Conservation (phyloP, 2,113 vertebrate species). For the Pachypanchax playfairii region DNA sequence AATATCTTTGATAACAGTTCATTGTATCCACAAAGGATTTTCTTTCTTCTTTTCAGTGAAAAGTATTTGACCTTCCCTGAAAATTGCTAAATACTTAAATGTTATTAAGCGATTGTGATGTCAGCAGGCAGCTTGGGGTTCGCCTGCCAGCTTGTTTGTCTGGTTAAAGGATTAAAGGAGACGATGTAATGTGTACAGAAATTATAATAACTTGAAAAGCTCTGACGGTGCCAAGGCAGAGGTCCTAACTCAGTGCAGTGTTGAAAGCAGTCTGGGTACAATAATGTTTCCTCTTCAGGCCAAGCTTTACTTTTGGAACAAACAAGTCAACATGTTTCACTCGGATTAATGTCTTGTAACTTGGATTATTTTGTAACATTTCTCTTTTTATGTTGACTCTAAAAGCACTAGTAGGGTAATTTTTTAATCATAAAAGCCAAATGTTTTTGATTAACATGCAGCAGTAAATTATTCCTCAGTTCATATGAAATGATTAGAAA, state of each 20-base stretch:
- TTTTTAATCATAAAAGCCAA: too few relatives aligned
- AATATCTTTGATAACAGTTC: background rate
- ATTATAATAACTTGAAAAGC: background rate
- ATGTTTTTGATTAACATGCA: too few relatives aligned
- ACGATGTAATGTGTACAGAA: background rate
- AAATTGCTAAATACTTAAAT: background rate
- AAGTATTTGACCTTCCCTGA: background rate
- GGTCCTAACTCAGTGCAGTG: background rate
- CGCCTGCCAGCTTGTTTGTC: conserved; percentile 7
- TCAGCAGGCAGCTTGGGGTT: background rate
- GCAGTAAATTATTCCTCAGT: too few relatives aligned
- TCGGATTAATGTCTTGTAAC: background rate
- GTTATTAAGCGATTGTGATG: conserved; percentile 14
- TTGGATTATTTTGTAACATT: background rate
- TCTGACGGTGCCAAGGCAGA: background rate
- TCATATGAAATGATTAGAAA: background rate
- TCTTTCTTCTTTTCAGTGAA: background rate
- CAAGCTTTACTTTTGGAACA: background rate
- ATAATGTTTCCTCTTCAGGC: background rate
- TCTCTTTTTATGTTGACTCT: too few relatives aligned
- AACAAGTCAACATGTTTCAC: background rate
- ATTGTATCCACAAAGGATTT: background rate
- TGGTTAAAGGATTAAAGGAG: background rate
- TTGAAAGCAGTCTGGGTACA: background rate
- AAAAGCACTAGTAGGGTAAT: too few relatives aligned